Evolutionary conservation across 2,797 vertebrate genomes (phyloP).

Genomic region (Enteromius unitaeniatus): DNA sequence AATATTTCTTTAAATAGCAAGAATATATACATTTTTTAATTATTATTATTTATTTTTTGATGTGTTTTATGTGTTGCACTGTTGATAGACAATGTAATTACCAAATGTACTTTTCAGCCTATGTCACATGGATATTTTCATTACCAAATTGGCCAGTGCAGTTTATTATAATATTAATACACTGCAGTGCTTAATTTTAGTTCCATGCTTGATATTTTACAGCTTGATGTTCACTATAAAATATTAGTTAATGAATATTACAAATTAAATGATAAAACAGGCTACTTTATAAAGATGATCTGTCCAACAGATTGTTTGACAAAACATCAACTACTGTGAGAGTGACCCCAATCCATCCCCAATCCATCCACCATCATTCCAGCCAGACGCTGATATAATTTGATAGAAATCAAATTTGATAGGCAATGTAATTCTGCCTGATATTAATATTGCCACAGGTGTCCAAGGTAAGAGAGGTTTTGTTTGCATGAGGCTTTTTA

Average conservation of each 20-base stretch:
- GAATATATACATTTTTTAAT: neutral
- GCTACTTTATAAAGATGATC: conserved; percentile 8
- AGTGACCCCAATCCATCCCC: conserved; percentile 46
- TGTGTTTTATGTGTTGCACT: neutral
- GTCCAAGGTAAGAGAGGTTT: conserved; percentile 17
- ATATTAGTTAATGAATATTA: neutral
- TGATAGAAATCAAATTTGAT: conserved; percentile 26
- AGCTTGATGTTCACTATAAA: neutral
- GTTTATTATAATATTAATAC: neutral
- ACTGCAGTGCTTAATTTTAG: neutral
- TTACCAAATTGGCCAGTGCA: neutral
- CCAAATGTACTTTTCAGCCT: neutral
- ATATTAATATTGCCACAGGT: neutral
- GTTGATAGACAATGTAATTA: neutral
- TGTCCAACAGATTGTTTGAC: conserved; percentile 24
- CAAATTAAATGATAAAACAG: neutral
- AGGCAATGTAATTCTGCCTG: conserved; percentile 10
- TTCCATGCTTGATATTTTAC: neutral
- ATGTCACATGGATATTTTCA: neutral
- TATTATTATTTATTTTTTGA: no score
- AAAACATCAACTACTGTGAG: conserved; percentile 30
- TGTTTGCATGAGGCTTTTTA: neutral
- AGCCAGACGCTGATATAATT: conserved; percentile 39
- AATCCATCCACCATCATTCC: conserved; percentile 26
- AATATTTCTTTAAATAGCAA: neutral